Evolutionary conservation across 2,888 invertebrate species (phyloP), one percentile per base, ranked within the genome.

Genomic region (Amiota communis): DNA sequence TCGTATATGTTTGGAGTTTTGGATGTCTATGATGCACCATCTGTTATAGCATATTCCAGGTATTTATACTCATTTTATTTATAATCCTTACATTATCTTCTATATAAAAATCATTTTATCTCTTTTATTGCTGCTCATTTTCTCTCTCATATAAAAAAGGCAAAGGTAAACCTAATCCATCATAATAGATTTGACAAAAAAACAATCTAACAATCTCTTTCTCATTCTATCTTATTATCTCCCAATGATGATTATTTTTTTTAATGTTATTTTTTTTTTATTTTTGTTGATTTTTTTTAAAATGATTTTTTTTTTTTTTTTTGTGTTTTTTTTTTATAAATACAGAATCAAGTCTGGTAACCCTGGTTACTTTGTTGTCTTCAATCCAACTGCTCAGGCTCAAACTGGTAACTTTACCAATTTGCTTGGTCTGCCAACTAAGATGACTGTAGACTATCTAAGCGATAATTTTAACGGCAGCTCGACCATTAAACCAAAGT

Each of bases 291-390:
- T 57, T 57, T 69, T 63, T 47, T 65, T 71, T 48, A 23, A 9
- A 53, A 49, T 71, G 15, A 64, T 20, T 15, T 71, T 46, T 56
- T 20, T 9, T 70, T 8, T 51, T 59, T 3, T 23, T 57, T 57
- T 69, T 63, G 49, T 65, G 70, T 48, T 36, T 53, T 36, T n/a
- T 51, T 65, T 67, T 47, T 64, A 20, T 70, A 72, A 59, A 71
- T 57, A 15, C 73, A 95, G 96, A 89, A 92, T 93, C 87, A 93
- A 94, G 88, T 89, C 92, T 17, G 95, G 94, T 0, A 94, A 93
- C 90, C 95, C 94, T 0, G 95, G 95, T 20, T 94, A 93, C 89
- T 90, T 95, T 80, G 93, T 94, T 36, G 92, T 93, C 68, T 92
- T 93, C 83, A 96, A 96, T 90, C 93, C 94, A 15, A 90, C 91